These are phyloP conservation scores for Simalia tracyae DNA, from an alignment of 2,797 vertebrate species.

Conservation along the genomic window DNA sequence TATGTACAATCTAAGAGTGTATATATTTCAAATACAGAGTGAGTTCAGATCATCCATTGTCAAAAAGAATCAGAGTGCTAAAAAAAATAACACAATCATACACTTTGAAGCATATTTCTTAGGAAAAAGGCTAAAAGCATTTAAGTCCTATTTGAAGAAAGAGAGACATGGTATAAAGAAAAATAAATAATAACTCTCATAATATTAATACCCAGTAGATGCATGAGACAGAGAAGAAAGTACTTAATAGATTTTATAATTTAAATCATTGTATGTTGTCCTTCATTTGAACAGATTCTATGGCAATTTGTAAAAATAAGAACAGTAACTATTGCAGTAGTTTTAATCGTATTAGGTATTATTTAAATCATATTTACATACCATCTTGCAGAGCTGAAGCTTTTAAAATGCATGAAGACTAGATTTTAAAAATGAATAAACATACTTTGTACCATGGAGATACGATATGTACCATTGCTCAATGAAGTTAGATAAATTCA, in stretches of 20 bases:
- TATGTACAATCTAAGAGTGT: not conserved
- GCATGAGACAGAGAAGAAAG: not conserved
- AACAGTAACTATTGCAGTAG: not conserved
- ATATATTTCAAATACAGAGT: not conserved
- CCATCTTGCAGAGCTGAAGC: not conserved
- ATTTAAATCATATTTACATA: not conserved
- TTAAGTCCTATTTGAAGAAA: too few species aligned
- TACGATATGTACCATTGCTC: not conserved
- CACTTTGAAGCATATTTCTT: too few species aligned
- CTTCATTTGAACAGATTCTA: not conserved
- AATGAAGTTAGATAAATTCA: not conserved
- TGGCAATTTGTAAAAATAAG: not conserved
- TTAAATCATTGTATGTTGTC: not conserved
- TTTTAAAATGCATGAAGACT: not conserved
- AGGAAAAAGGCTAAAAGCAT: too few species aligned
- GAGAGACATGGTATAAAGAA: too few species aligned
- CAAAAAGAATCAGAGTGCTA: too few species aligned
- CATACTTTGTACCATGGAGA: not conserved
- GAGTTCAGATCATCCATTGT: not conserved
- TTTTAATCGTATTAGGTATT: not conserved
- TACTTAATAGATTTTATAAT: not conserved
- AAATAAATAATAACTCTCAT: not conserved
- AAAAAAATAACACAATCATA: too few species aligned
- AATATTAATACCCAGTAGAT: not conserved
- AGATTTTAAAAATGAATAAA: not conserved